These are phyloP conservation scores for Gryllus bimaculatus DNA, from an alignment of 1,140 invertebrate species.

Conservation along the genomic window DNA sequence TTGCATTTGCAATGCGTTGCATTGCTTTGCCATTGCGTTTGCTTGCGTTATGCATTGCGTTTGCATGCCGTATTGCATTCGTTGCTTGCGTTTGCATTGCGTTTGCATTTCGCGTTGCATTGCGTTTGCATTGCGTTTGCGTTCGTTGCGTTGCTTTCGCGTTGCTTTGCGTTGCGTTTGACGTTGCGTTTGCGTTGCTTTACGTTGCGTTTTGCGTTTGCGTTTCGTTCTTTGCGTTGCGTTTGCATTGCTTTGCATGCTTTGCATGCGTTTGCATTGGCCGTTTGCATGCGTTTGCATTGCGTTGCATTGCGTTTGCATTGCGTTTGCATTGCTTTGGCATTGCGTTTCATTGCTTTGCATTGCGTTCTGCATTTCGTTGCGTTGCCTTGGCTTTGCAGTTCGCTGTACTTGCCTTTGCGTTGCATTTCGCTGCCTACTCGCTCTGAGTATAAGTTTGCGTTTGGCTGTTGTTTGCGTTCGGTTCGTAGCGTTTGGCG, in stretches of 20 bases:
- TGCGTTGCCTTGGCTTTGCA: not conserved
- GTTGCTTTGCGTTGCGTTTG: not conserved
- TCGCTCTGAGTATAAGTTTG: too few species aligned
- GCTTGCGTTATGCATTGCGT: conserved; percentile 6
- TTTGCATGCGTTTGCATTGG: conserved; percentile 1
- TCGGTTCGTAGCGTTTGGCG: too few species aligned
- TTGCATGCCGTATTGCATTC: too few species aligned
- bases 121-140: not conserved
- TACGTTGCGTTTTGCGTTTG: conserved; percentile 7
- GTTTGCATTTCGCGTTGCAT: not conserved
- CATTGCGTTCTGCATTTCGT: not conserved
- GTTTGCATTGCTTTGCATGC: not conserved
- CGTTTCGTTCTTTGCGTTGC: not conserved
- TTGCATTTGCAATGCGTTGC: conserved; percentile 7
- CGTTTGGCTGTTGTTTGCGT: too few species aligned
- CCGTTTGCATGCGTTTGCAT: not conserved
- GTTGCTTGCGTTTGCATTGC: conserved; percentile 10
- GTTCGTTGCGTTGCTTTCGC: not conserved
- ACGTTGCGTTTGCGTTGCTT: conserved; percentile 6
- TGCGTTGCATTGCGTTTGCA: conserved; percentile 9
- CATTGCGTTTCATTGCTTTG: conserved; percentile 1
- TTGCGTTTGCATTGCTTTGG: conserved; percentile 9
- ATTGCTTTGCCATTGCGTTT: not conserved
- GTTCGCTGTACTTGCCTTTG: too few species aligned
- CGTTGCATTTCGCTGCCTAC: too few species aligned